Evolutionary conservation across 2,113 vertebrate species (phyloP), one percentile per base, ranked within the genome.

Genomic region (Tonatia bakeri): DNA sequence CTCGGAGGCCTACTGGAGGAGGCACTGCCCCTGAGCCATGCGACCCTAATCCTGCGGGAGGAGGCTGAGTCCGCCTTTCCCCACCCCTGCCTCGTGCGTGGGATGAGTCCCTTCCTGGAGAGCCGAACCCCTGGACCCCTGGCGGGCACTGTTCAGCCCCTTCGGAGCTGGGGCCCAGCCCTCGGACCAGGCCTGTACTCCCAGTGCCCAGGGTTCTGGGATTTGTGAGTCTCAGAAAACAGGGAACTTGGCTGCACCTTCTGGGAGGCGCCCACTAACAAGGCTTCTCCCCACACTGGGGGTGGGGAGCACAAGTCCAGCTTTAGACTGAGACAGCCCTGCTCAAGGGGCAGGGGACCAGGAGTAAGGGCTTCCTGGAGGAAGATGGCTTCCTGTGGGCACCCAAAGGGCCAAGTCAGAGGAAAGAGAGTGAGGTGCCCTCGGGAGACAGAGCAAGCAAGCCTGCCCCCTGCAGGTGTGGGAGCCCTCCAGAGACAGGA

Each of bases 71-170:
- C 40, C 40, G n/a, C 79, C 94, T 91, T 4, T 64, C 72, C 45
- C 24, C 43, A 5, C 19, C 6, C 0, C 7, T 22, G 0, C 16
- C 40, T 56, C 3, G 10, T 26, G 10, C 19, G 1, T 0, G 0
- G 14, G 52, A 36, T 45, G 40, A 91, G 26, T 20, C 70, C 10
- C 40, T 36, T n/a, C 65, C 6, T 9, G 45, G 9, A 13, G 22
- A 9, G 31, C 67, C 9, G 0, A 13, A 47, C 67, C 67, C 26
- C 28, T 43, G 84, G 47, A 52, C 17, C 10, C 65, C 36, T n/a
- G 5, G 20, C 3, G 26, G 26, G 16, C 76, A 8, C 38, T n/a
- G 76, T 72, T 9, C 43, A 40, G 50, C 8, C 52, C n/a, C 88
- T n/a, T 80, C 36, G 20, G 45, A 33, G 20, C 47, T 0, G 9